Evolutionary conservation across 2,888 invertebrate species (phyloP), one percentile per base, ranked within the genome.

Genomic region (Tipula lateralis): DNA sequence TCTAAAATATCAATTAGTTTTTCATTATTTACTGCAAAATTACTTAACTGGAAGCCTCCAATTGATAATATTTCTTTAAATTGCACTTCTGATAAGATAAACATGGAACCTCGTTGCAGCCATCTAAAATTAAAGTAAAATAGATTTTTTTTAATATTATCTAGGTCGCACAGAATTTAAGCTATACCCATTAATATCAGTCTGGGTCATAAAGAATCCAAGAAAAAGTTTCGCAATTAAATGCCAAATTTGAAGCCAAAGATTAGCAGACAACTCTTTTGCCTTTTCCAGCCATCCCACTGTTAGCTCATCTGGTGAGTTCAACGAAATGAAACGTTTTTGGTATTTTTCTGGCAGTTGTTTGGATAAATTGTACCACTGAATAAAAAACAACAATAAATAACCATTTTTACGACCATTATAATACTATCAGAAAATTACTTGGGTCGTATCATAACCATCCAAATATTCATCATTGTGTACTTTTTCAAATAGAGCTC

Each of bases 131-230:
- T 85, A 29, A 84, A 81, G n/a, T 16, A 12, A 82, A 13, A 12
- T 34, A 7, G 16, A 39, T 13, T 32, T 19, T 9, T 9, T 30
- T 16, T 29, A 13, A 82, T 13, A 0, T n/a, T 32, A 83, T 19
- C 24, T 19, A 85, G 19, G 34, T n/a, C 6, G 6, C 1, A 80
- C 88, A 99, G 98, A n/a, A n/a, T 7, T 92, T n/a, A 91, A 85
- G 93, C 92, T 0, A n/a, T 99, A 96, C 94, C 98, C 98, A 91
- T 99, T 99, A 86, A 98, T 96, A 87, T 97, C 97, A 1, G 99
- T 99, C 89, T 96, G 95, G 34, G 97, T 96, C 94, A 98, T 95
- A 91, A 99, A 97, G 91, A 95, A 94, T 86, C 95, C 94, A 24
- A 99, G 92, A 66, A 98, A 91, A n/a, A 95, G 93, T 87, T 95